Evolutionary conservation across 2,113 vertebrate species (phyloP), one percentile per base, ranked within the genome.

Genomic region (Brienomyrus longianalis): DNA sequence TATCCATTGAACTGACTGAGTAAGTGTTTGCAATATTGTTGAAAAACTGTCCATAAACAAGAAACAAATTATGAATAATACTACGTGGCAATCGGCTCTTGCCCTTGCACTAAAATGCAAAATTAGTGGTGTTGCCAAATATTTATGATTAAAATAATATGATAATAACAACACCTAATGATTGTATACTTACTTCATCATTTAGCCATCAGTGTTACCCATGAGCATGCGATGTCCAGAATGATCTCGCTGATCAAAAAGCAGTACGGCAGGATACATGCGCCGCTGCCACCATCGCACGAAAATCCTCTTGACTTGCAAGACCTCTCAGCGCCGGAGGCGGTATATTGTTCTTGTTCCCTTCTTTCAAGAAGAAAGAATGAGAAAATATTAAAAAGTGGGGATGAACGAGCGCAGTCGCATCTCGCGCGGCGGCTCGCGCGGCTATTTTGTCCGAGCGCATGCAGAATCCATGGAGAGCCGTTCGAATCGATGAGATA

Each of bases 401-500:
- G 92, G 93, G 93, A 27, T 93, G 92, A 93, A 93, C 92, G 92
- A 92, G 91, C 92, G 91, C 92, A 93, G 91, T 93, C 92, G 92
- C 94, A 92, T 93, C 92, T 93, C 92, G 93, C 92, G 93, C 93
- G 93, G 91, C 94, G 93, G 90, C 93, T 93, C 93, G 86, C 91
- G 88, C 90, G 93, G 91, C 91, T 93, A 94, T 96, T 94, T 94
- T 92, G 95, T 95, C 95, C 94, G 93, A 93, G 95, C 94, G 96
- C 93, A 93, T 94, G 93, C 92, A 94, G 94, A 93, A 95, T 95
- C 95, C 95, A 93, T 91, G 90, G 94, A 94, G 95, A 93, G 91
- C 94, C 94, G 91, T 94, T 92, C 91, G 95, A 95, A 97, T 98
- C 97, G 97, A 98, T 97, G 97, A 96, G 96, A 97, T 97, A 95